Percentiles rank a stretch among this genome's conserved stretches.
phyloP scores from a whole-genome alignment of 37 sponge, comb jelly and placozoan genomes.

The Agelas oroides region DNA sequence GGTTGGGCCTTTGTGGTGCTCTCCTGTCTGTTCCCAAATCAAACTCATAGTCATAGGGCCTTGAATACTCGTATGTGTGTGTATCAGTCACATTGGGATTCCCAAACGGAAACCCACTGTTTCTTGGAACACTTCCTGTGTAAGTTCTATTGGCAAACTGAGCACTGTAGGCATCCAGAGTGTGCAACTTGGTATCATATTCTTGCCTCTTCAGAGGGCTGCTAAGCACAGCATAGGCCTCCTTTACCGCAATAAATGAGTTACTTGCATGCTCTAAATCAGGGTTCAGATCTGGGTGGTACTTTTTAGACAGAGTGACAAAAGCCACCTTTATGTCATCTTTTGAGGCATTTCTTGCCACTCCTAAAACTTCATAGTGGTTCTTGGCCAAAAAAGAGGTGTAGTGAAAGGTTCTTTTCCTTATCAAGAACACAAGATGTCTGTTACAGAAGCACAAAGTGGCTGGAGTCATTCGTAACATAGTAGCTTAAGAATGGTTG shows the following conservation, averaged over 20 bases:
- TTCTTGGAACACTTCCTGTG: not conserved
- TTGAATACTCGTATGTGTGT: not conserved
- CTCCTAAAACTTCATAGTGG: conserved; percentile 61
- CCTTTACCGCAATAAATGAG: conserved; percentile 54
- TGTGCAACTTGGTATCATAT: conserved; percentile 48
- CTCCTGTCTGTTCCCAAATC: conserved; percentile 14
- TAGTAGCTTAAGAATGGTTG: too few species aligned
- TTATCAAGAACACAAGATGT: too few species aligned
- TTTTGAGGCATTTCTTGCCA: conserved; percentile 34
- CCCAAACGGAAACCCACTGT: not conserved
- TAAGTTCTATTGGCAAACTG: not conserved
- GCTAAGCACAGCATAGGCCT: conserved; percentile 62
- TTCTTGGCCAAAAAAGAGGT: not conserved
- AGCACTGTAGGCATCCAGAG: not conserved
- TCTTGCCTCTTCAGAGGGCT: conserved; percentile 23
- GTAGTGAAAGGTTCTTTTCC: too few species aligned
- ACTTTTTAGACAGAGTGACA: conserved; percentile 60
- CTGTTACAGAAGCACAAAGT: too few species aligned
- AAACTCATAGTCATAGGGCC: conserved; percentile 1
- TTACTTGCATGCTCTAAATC: not conserved
- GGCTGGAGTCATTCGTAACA: too few species aligned
- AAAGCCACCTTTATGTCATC: conserved; percentile 61
- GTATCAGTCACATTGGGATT: not conserved
- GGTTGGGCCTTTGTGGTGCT: not conserved
- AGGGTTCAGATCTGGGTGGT: conserved; percentile 75